These are phyloP conservation scores for Podargus strigoides DNA, from an alignment of 2,797 vertebrate genomes.

Conservation along the genomic window DNA sequence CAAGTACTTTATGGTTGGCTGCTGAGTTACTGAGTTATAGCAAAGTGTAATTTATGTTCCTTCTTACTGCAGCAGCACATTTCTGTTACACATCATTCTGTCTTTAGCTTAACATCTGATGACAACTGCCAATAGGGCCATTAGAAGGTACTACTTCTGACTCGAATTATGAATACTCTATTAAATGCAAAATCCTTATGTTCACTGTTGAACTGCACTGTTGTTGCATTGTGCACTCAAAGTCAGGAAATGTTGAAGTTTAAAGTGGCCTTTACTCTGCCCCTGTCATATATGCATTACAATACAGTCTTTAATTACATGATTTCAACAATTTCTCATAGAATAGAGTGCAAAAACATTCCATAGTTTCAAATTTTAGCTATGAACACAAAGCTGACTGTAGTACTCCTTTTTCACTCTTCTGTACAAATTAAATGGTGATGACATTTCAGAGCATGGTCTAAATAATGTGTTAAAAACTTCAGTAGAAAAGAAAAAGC, in stretches of 20 bases:
- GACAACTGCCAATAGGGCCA: slow-evolving; percentile 45
- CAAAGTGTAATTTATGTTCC: background rate
- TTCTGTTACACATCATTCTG: slow-evolving; percentile 3
- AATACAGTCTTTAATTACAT: background rate
- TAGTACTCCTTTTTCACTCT: background rate
- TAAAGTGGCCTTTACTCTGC: background rate
- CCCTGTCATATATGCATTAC: background rate
- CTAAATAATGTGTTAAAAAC: background rate
- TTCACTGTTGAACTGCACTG: background rate
- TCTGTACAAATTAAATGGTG: background rate
- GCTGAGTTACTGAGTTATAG: background rate
- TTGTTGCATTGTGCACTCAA: background rate
- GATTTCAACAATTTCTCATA: background rate
- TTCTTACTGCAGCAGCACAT: background rate
- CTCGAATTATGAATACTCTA: slow-evolving; percentile 37
- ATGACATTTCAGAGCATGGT: background rate
- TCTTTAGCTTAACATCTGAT: slow-evolving; percentile 45
- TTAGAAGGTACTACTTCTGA: slow-evolving; percentile 6
- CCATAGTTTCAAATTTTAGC: background rate
- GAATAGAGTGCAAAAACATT: background rate
- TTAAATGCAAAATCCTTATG: background rate
- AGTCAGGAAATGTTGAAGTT: background rate
- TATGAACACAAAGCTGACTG: background rate
- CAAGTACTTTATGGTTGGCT: background rate
- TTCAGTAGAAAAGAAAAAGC: background rate